Evolutionary conservation across 1,140 invertebrate genomes (phyloP), one percentile per base, ranked within the genome.

Genomic region (Heliconius eleuchia): DNA sequence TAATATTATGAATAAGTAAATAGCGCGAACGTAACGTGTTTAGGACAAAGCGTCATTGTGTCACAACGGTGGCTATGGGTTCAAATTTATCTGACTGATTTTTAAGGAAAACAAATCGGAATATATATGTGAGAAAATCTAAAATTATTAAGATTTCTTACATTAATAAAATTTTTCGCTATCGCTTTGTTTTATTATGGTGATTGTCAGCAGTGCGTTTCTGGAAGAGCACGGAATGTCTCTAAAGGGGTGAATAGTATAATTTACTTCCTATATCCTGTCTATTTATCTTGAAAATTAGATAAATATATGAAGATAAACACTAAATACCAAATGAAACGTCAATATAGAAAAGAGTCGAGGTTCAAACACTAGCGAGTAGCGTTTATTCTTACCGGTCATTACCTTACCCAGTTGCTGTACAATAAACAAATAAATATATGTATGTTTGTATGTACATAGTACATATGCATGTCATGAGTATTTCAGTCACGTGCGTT

Each of bases 401-500:
- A 60, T 60, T 60, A 30, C 23, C 60, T 66, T 66, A 13, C 7
- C 55, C 23, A 30, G 60, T 66, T 66, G 60, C 23, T 30, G 27
- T 66, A 66, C 60, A 30, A 30, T 66, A 66, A 66, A 66, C 60
- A 66, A 30, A 66, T 30, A 66, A 27, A 23, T 57, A 9, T 66
- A 30, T 30, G 27, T 30, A 66, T 66, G 23, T 66, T 13, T 66
- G 23, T 66, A 30, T 30, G 23, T 27, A 66, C 60, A 66, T 66
- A 57, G 19, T 66, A 30, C 11, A 66, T 66, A 30, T 30, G 11
- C 4, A 66, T 66, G 9, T 66, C 0, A 66, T 66, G 13, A 11
- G 60, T 66, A 66, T 66, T 27, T 66, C 23, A 66, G 60, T 66
- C 60, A 66, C 60, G 60, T 30, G 27, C 60, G 60, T 3, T n/a